Evolutionary conservation across 1,140 invertebrate genomes (phyloP), one percentile per base, ranked within the genome.

Genomic region (Lutraria rhynchaena): DNA sequence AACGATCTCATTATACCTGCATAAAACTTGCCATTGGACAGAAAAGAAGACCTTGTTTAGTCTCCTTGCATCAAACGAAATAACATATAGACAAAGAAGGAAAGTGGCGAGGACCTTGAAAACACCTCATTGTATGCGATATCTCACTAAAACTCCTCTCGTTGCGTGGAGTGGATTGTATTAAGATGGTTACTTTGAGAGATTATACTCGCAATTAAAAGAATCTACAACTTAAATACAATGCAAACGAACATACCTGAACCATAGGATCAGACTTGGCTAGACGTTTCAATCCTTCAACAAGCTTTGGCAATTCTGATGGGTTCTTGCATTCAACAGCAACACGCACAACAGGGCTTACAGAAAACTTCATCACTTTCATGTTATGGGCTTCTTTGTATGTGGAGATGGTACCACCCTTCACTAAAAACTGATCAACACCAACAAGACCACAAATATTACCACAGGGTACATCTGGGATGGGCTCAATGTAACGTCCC

Each of bases 251-350:
- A 3, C 44, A 7, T 75, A 92, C 92, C 88, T 93, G 93, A 61
- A 99, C 99, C 99, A 99, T 99, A 95, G 99, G 99, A 95, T 99
- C 99, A 58, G 99, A 99, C 93, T 99, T 99, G 88, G 98, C 98
- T 89, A 99, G 94, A 94, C 98, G 97, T 93, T 99, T 99, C 61
- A 99, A 94, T 92, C 95, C 98, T 95, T 99, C 98, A 46, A 99
- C 98, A 84, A 99, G 94, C 93, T 99, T 99, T 70, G 99, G 99
- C 92, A 99, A 94, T 95, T 99, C 99, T 84, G 98, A 97, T 44
- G 99, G 98, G 92, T 99, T 99, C 94, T 99, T 99, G 85, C 98
- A 98, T 93, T 99, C 99, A 1, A 99, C 99, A 90, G 99, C 99
- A 57, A 99, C 98, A 93, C 99, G 96, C 89, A 99, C 99, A 78